Base-by-base conservation (phyloP, 2,113 vertebrate species). In the Megalops atlanticus region DNA sequence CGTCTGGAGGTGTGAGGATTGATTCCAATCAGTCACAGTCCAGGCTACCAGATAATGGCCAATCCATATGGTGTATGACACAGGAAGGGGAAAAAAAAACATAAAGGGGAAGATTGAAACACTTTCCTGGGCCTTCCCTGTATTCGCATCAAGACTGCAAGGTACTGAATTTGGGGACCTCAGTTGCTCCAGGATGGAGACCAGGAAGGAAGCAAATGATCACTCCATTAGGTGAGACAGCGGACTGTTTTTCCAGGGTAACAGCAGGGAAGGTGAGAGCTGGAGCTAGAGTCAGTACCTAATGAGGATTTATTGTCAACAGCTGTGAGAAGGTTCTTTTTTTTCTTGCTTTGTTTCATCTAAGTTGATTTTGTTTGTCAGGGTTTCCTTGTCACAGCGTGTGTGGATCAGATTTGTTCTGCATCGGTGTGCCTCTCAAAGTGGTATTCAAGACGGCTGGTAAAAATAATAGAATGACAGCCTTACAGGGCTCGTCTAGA, bases 241-340 rank as follows among this genome's bases (percentile, higher is more conserved):
- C 43, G 4, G 69, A 33, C 69, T 27, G 33, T 33, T 14, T 45
- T 6, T 6, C 43, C 14, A 6, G 6, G n/a, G 43, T 14, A 45
- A 14, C 43, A 45, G 6, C 43, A 14, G 43, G 43, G 14, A 14
- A 45, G 43, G 7, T 45, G 43, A 45, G 7, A 45, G 43, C 43
- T 45, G 43, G 43, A 45, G 43, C 7, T 45, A 68, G 6, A 71
- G 6, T 33, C 33, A 12, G 6, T 27, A n/a, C 69, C 12, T 71
- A 71, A 71, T 33, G 18, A 71, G 27, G 33, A 71, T 71, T 27
- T 71, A 71, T 71, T 71, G 69, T 71, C 27, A 33, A 14, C 69
- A 45, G 43, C 43, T 45, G 43, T 45, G 43, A 45, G 43, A 6
- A 45, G 7, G 6, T 45, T 14, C 43, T 45, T 10, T 45, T 45